Conservation (phyloP, 2,797 vertebrate species). For the Eulemur albifrons region DNA sequence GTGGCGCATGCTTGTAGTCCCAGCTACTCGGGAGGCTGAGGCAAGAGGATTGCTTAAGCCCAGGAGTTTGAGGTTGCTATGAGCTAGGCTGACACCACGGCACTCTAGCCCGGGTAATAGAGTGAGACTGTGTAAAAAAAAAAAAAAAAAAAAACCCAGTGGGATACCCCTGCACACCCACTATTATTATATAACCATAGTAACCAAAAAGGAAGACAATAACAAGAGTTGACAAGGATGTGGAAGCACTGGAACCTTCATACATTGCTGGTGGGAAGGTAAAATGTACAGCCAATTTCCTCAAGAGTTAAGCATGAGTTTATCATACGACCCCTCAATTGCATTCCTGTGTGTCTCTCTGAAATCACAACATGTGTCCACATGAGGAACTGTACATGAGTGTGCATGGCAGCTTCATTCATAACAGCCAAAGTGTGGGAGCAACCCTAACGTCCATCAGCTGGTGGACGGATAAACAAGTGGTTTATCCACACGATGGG, state of each 20-base stretch:
- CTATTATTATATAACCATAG: accelerated
- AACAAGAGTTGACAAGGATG: accelerated
- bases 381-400: accelerated
- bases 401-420: accelerated
- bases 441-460: accelerated
- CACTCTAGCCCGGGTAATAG: too few species aligned
- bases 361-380: accelerated
- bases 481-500: accelerated
- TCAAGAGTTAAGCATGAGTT: accelerated
- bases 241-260: accelerated
- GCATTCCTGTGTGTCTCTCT: accelerated
- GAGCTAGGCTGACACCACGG: too few species aligned
- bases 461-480: accelerated
- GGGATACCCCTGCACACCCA: accelerated
- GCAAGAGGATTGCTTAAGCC: too few species aligned
- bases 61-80: too few species aligned
- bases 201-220: accelerated
- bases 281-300: accelerated
- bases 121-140: too few species aligned
- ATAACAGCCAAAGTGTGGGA: accelerated
- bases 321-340: background rate
- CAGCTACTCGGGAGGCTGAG: too few species aligned
- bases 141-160: too few species aligned
- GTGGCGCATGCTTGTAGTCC: too few species aligned
- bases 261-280: accelerated